A percentile compares a stretch with the other conserved stretches of the same genome.
Evolutionary conservation across 2,888 invertebrate genomes (phyloP).

Genomic region (Venustoraphidia nigricollis): DNA sequence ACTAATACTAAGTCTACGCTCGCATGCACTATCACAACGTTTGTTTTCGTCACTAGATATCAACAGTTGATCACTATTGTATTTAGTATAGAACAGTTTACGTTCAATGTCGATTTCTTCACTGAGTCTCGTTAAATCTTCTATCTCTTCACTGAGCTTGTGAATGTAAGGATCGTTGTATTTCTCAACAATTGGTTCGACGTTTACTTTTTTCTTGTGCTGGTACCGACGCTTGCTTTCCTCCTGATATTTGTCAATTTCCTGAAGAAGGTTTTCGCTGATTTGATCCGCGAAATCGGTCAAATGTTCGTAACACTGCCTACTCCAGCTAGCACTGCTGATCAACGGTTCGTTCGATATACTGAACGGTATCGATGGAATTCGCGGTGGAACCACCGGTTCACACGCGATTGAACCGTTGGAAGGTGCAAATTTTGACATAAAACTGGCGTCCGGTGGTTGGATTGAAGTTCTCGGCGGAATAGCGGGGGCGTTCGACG

Average conservation of each 20-base stretch:
- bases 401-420: too few species aligned
- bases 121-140: constrained; percentile 38
- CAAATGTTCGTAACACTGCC: constrained; percentile 51
- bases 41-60: constrained; percentile 8
- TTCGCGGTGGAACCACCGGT: too few species aligned
- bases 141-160: constrained; percentile 40
- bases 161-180: constrained; percentile 44
- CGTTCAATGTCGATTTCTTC: constrained; percentile 38
- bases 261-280: constrained; percentile 64
- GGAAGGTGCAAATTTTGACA: too few species aligned
- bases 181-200: constrained; percentile 35
- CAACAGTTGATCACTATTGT: constrained; percentile 27
- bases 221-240: constrained; percentile 32
- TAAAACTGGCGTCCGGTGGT: too few species aligned
- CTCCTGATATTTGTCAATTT: constrained; percentile 48
- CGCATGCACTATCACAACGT: constrained; percentile 26
- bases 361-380: too few species aligned
- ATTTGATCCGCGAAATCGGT: constrained; percentile 68
- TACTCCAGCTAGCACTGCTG: constrained; percentile 32
- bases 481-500: too few species aligned
- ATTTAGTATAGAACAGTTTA: constrained; percentile 36
- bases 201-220: constrained; percentile 20
- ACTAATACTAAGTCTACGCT: constrained; percentile 31
- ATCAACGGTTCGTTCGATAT: not conserved
- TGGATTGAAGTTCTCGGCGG: too few species aligned